Conservation (phyloP, 2,888 invertebrate species). For the Morpho deidamia region DNA sequence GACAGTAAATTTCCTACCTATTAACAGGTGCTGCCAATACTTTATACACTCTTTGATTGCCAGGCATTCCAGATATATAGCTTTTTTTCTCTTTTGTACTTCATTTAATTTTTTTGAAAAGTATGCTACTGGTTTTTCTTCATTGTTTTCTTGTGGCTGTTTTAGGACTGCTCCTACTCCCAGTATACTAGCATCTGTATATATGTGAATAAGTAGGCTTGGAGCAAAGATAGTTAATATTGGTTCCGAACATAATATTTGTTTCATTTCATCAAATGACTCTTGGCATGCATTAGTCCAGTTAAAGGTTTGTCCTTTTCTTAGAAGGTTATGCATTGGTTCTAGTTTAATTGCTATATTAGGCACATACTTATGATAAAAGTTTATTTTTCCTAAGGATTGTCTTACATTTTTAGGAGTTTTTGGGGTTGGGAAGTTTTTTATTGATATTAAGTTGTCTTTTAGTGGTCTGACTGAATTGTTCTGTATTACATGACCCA, state of each 20-base stretch:
- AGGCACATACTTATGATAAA: too few relatives aligned
- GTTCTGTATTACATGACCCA: constrained; percentile 28
- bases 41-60: constrained; percentile 23
- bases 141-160: neutral
- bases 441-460: constrained; percentile 28
- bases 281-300: constrained; percentile 11
- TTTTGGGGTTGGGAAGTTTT: constrained; percentile 21
- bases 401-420: constrained; percentile 27
- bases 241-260: constrained; percentile 17
- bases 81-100: constrained; percentile 21
- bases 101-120: constrained; percentile 11
- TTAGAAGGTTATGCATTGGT: neutral
- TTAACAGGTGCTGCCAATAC: constrained; percentile 28
- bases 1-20: constrained; percentile 16
- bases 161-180: constrained; percentile 16
- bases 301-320: neutral
- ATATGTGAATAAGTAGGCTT: constrained; percentile 14
- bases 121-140: constrained; percentile 12
- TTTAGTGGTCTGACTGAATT: constrained; percentile 28
- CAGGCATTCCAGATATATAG: constrained; percentile 23
- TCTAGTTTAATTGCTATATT: too few relatives aligned
- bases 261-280: constrained; percentile 17
- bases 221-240: constrained; percentile 16
- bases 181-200: constrained; percentile 14
- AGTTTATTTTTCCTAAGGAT: constrained; percentile 29